Base-by-base conservation (phyloP, 2,888 invertebrate genomes). In the Spilosoma lubricipeda region DNA sequence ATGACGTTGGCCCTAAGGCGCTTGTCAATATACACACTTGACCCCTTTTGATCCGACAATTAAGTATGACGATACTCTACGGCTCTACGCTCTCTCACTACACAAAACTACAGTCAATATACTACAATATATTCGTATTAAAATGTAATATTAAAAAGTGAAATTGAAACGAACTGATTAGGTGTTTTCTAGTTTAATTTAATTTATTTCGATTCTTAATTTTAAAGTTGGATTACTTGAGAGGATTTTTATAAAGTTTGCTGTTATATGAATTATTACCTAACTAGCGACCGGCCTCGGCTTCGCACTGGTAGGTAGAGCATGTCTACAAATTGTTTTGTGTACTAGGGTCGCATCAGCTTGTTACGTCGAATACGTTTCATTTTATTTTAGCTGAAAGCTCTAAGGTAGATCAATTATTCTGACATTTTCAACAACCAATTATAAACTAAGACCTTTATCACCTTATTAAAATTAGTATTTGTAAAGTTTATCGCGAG, bases 31-130 rank as follows among this genome's bases (percentile, higher is more conserved):
- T 93, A 94, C 92, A 94, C 95, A 95, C 93, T 95, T 95, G 94
- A 95, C 95, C 95, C 95, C 95, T 93, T 95, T 95, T 95, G 95
- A 95, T 95, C 95, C 89, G 89, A 93, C 95, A 95, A 95, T 95
- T 95, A 95, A 93, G 92, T 93, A 91, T 92, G 90, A 90, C 91
- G 90, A 93, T 93, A 93, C 92, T 90, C 89, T 87, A 89, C 83
- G 87, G 93, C 92, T 90, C 89, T 87, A 89, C 83, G 87, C 83
- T 86, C 86, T 82, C 83, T 86, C 84, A 77, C 76, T 77, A 77
- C 72, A 59, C 74, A 77, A 74, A 78, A 77, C 39, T 74, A 63
- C 73, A 76, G 73, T 82, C 77, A 84, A 74, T 74, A 77, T 74
- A 69, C 56, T 67, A 75, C 75, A 77, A 77, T 77, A 83, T 82